phyloP scores from a whole-genome alignment of 2,888 invertebrate species.

The Napeogenes sylphis region DNA sequence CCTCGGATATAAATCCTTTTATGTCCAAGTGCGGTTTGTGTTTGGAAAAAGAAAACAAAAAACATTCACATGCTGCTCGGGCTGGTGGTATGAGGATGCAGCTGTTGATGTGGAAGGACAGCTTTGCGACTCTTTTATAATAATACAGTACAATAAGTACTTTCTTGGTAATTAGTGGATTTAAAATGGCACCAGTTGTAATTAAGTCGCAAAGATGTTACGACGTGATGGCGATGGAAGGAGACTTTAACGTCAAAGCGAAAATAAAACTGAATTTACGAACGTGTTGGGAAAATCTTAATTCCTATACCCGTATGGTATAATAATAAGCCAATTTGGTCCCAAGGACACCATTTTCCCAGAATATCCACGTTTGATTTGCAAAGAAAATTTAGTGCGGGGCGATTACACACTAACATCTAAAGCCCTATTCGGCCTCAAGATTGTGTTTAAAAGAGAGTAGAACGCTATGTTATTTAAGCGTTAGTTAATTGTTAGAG shows the following conservation, averaged over 20 bases:
- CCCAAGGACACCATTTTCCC: constrained; percentile 49
- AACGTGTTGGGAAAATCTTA: constrained; percentile 58
- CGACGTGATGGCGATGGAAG: constrained; percentile 58
- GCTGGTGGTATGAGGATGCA: constrained; percentile 70
- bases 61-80: constrained; percentile 78
- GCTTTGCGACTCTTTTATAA: constrained; percentile 48
- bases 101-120: constrained; percentile 57
- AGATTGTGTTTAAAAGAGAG: constrained; percentile 21
- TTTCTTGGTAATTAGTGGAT: background rate
- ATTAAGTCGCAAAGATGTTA: constrained; percentile 43
- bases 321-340: constrained; percentile 40
- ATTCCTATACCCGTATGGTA: constrained; percentile 32
- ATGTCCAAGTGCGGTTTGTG: constrained; percentile 76
- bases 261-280: constrained; percentile 42
- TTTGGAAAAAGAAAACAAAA: constrained; percentile 77
- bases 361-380: constrained; percentile 49
- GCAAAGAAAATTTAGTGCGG: constrained; percentile 49
- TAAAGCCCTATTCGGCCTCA: constrained; percentile 24
- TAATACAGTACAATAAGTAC: too few relatives aligned
- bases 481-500: constrained; percentile 52
- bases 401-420: constrained; percentile 20
- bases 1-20: constrained; percentile 77
- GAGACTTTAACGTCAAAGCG: constrained; percentile 67
- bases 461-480: constrained; percentile 54
- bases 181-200: background rate